phyloP scores from a whole-genome alignment of 2,888 invertebrate species.

The Eupithecia vulgata region DNA sequence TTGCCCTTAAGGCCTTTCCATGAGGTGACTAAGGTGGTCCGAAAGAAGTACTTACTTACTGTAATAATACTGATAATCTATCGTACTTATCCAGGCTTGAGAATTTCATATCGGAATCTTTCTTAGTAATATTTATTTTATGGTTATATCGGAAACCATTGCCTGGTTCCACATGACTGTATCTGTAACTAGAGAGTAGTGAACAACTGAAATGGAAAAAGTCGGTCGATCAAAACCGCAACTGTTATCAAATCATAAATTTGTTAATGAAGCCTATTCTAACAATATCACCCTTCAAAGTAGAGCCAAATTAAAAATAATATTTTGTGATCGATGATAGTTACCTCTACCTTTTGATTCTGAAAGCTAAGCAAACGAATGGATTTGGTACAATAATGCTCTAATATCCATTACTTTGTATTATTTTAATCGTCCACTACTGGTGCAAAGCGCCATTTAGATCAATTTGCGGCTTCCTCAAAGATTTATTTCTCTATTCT shows the following conservation, averaged over 20 bases:
- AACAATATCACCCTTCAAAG: neutral
- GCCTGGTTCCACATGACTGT: neutral
- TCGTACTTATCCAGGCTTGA: too few species aligned
- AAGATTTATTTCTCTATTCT: conserved; percentile 10
- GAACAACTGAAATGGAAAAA: neutral
- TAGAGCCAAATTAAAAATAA: neutral
- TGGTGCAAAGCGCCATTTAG: neutral
- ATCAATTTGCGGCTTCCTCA: conserved; percentile 7
- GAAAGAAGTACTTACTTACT: too few species aligned
- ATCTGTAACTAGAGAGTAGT: neutral
- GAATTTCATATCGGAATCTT: too few species aligned
- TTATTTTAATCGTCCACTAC: neutral
- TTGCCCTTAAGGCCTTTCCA: too few species aligned
- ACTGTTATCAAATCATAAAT: neutral
- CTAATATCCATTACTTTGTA: neutral
- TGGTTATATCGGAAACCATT: too few species aligned
- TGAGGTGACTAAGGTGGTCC: too few species aligned
- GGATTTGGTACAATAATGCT: neutral
- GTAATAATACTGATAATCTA: too few species aligned
- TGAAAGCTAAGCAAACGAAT: neutral
- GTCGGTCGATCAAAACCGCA: neutral
- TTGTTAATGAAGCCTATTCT: neutral
- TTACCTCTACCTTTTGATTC: neutral
- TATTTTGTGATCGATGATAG: neutral
- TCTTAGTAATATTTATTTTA: too few species aligned